Evolutionary conservation across 1,140 invertebrate genomes (phyloP).

Genomic region (Cyclina sinensis): DNA sequence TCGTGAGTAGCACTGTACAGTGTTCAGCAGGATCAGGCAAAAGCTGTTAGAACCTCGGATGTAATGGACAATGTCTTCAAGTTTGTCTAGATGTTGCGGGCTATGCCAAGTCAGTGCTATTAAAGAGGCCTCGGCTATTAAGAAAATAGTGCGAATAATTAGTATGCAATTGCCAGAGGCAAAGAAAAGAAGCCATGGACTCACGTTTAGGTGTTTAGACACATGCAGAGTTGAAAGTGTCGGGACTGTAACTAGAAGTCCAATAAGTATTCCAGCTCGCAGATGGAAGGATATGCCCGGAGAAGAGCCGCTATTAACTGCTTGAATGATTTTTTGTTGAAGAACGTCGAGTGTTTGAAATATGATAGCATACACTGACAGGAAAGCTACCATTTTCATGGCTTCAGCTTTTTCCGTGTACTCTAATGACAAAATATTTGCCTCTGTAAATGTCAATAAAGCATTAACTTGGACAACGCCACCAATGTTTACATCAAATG

Average conservation of each 20-base stretch:
- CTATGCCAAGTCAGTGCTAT: neutral
- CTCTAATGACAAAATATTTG: neutral
- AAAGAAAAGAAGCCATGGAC: neutral
- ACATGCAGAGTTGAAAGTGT: neutral
- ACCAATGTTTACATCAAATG: constrained; percentile 7
- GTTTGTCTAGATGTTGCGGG: neutral
- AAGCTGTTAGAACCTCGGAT: neutral
- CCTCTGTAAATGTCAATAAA: neutral
- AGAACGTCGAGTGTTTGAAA: constrained; percentile 11
- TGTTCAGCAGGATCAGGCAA: neutral
- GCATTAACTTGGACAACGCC: neutral
- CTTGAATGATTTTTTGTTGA: neutral
- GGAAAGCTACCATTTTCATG: neutral
- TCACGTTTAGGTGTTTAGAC: neutral
- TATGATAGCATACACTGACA: neutral
- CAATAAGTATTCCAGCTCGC: neutral
- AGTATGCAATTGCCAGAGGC: neutral
- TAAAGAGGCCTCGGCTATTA: neutral
- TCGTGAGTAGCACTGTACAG: neutral
- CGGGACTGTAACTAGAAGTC: neutral
- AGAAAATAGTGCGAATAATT: neutral
- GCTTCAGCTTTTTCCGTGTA: neutral
- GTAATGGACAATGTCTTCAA: neutral
- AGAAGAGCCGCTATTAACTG: neutral
- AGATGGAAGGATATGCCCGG: neutral